A percentile compares a stretch with the other conserved stretches of the same genome.
Evolutionary conservation across 1,140 invertebrate species (phyloP).

Genomic region (Trinorchestia longiramus): DNA sequence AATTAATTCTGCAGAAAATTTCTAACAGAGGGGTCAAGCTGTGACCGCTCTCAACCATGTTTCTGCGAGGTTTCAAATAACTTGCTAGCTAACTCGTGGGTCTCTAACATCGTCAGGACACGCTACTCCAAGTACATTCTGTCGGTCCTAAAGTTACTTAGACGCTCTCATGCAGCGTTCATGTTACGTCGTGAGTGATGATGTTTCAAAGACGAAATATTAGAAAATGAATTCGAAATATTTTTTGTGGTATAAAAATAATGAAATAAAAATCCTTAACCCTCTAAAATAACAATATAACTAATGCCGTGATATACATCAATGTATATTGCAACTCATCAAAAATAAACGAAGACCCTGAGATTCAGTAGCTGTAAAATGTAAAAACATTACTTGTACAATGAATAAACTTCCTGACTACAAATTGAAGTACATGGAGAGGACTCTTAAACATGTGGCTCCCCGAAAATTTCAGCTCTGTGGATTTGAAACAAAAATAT

Average conservation of each 20-base stretch:
- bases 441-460: neutral
- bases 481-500: neutral
- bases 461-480: neutral
- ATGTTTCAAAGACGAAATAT: neutral
- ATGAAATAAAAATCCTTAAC: neutral
- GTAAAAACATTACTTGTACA: too few species aligned
- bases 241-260: neutral
- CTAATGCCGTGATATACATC: neutral
- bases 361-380: too few species aligned
- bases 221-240: neutral
- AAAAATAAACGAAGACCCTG: too few species aligned
- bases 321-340: neutral
- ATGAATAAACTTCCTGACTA: too few species aligned
- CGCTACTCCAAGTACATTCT: neutral
- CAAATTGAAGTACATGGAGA: neutral
- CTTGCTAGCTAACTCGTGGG: neutral
- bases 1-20: neutral
- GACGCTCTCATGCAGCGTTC: neutral
- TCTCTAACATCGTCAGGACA: neutral
- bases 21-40: neutral
- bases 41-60: neutral
- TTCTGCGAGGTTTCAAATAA: neutral
- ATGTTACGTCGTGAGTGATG: neutral
- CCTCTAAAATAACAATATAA: neutral
- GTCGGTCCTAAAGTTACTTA: neutral